A percentile compares a stretch with the other conserved stretches of the same genome.
These are phyloP conservation scores for Heliconius hewitsoni DNA, from an alignment of 1,140 invertebrate species.

Conservation along the genomic window DNA sequence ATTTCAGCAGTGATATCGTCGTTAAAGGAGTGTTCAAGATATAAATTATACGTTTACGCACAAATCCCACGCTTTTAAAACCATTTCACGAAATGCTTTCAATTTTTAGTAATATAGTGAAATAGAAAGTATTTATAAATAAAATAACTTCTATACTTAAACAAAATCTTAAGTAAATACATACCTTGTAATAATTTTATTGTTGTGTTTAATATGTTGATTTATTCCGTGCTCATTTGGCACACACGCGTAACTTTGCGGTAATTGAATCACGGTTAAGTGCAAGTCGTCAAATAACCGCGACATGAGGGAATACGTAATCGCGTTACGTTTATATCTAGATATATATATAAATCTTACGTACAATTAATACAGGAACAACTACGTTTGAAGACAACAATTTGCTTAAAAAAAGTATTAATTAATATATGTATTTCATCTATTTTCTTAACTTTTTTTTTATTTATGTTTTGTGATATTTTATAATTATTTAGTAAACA, in stretches of 20 bases:
- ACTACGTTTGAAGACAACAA: conserved; percentile 25
- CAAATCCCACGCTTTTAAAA: conserved; percentile 81
- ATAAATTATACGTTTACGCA: conserved; percentile 70
- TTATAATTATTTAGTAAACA: too few species aligned
- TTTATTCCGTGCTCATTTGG: conserved; percentile 40
- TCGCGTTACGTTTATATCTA: conserved; percentile 47
- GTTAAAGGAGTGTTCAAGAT: conserved; percentile 69
- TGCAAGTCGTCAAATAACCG: conserved; percentile 57
- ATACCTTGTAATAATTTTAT: conserved; percentile 33
- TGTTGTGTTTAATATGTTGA: conserved; percentile 37
- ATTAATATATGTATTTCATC: too few species aligned
- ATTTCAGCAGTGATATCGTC: conserved; percentile 71
- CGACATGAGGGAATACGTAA: conserved; percentile 64
- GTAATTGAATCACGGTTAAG: conserved; percentile 59
- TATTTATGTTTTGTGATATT: too few species aligned
- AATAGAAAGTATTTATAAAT: not conserved
- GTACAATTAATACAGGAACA: too few species aligned
- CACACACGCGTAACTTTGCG: conserved; percentile 41
- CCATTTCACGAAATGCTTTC: conserved; percentile 81
- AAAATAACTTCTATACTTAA: not conserved
- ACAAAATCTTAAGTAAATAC: not conserved
- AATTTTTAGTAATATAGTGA: conserved; percentile 29
- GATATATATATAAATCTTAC: conserved; percentile 11
- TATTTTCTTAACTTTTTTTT: too few species aligned
- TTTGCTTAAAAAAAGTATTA: not conserved